A percentile compares a stretch with the other conserved stretches of the same genome.
Evolutionary conservation across 2,113 vertebrate genomes (phyloP).

Genomic region (Engraulis encrasicolus): DNA sequence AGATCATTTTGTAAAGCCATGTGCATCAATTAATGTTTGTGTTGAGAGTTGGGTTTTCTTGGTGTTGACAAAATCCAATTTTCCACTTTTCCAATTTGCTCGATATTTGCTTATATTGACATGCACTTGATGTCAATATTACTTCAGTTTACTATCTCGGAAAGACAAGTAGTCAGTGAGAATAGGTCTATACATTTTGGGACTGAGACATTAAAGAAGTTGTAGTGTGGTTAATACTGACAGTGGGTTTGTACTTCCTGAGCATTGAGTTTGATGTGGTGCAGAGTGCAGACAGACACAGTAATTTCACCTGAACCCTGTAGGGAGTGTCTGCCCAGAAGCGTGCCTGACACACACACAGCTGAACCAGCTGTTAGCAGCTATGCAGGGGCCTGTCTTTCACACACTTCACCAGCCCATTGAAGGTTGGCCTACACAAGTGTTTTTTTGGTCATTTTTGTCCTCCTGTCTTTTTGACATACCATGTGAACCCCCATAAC

Average conservation of each 20-base stretch:
- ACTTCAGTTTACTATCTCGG: no score
- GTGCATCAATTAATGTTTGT: no score
- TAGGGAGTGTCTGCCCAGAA: constrained; percentile 51
- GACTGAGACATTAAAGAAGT: neutral
- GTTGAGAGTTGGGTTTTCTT: no score
- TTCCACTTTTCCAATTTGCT: no score
- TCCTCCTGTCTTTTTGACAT: no score
- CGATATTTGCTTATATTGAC: no score
- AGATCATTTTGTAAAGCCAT: neutral
- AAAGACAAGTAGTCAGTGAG: neutral
- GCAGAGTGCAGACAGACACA: constrained; percentile 41
- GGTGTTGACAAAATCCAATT: no score
- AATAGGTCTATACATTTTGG: neutral
- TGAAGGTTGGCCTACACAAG: no score
- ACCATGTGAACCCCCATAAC: no score
- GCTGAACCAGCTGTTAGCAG: neutral
- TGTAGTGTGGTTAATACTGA: constrained; percentile 24
- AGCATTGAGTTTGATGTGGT: constrained; percentile 66
- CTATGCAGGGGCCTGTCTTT: neutral
- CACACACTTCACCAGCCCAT: no score
- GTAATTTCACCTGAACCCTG: constrained; percentile 58
- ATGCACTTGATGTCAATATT: no score
- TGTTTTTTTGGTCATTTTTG: no score
- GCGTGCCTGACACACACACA: neutral
- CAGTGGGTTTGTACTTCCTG: constrained; percentile 63